phyloP scores from a whole-genome alignment of 92 coral and sea anemone species.

The Parazoanthus swiftii region DNA sequence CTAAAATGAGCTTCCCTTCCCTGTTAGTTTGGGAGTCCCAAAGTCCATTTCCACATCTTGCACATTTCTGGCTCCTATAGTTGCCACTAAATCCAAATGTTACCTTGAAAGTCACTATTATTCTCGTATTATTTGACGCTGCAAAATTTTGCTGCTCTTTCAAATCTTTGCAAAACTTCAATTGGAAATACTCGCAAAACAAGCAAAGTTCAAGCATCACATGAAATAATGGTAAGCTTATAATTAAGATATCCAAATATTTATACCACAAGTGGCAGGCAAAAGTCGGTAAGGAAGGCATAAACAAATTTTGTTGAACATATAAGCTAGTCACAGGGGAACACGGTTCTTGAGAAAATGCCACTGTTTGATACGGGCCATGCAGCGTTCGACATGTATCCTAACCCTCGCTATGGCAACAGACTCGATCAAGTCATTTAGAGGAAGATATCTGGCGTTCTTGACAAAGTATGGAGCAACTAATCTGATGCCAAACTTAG shows the following conservation, averaged over 20 bases:
- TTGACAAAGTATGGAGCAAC: slow-evolving; percentile 8
- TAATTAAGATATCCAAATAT: background rate
- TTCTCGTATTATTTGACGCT: too few species aligned
- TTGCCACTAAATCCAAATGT: too few species aligned
- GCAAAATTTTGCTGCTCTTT: too few species aligned
- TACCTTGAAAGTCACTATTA: too few species aligned
- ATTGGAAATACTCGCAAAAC: too few species aligned
- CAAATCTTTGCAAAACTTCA: background rate
- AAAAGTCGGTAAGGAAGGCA: slow-evolving; percentile 14
- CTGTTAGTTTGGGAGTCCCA: too few species aligned
- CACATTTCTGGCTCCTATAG: too few species aligned
- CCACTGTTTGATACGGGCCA: slow-evolving; percentile 23
- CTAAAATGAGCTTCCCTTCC: too few species aligned
- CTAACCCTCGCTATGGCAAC: slow-evolving; percentile 18
- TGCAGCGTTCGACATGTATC: slow-evolving; percentile 15
- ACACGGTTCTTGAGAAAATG: slow-evolving; percentile 9
- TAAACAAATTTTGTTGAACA: slow-evolving; percentile 9
- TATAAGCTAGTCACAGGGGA: slow-evolving; percentile 11
- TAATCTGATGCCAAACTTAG: background rate
- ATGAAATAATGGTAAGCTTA: background rate
- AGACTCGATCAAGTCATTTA: slow-evolving; percentile 1
- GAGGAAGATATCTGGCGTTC: slow-evolving; percentile 15
- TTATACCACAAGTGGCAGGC: slow-evolving; percentile 1
- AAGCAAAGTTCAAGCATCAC: background rate
- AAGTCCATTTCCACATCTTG: too few species aligned